phyloP scores from a whole-genome alignment of 2,113 vertebrate genomes.

The Plecotus auritus region DNA sequence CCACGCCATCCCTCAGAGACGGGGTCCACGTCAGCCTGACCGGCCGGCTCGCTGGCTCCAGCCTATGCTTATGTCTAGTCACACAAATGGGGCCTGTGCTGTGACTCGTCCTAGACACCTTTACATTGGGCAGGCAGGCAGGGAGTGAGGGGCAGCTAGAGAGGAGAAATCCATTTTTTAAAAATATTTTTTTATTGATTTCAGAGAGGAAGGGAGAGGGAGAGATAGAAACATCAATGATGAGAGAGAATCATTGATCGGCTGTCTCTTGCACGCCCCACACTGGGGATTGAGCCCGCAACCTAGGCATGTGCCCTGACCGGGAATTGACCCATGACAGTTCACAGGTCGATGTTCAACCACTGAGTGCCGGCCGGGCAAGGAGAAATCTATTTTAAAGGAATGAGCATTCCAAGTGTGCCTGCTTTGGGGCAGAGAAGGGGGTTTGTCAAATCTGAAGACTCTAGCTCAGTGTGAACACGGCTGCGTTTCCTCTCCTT shows the following conservation, averaged over 20 bases:
- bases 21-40: rapidly evolving
- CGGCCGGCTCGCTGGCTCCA: neutral
- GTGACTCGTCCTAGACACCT: too few species aligned
- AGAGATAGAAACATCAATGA: too few species aligned
- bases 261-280: too few species aligned
- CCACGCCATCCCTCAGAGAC: neutral
- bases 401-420: neutral
- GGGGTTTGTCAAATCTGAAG: neutral
- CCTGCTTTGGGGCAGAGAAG: neutral
- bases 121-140: neutral
- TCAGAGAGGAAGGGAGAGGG: too few species aligned
- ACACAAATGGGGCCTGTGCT: too few species aligned
- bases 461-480: neutral
- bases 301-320: too few species aligned
- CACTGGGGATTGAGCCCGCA: too few species aligned
- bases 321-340: too few species aligned
- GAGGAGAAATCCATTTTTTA: neutral
- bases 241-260: too few species aligned
- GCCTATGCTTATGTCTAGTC: neutral
- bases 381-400: neutral
- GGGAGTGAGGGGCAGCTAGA: neutral
- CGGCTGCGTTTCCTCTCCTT: neutral
- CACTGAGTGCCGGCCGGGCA: too few species aligned
- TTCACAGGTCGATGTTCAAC: too few species aligned
- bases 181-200: too few species aligned